phyloP scores from a whole-genome alignment of 2,113 vertebrate genomes.

The Bubo blakistoni region DNA sequence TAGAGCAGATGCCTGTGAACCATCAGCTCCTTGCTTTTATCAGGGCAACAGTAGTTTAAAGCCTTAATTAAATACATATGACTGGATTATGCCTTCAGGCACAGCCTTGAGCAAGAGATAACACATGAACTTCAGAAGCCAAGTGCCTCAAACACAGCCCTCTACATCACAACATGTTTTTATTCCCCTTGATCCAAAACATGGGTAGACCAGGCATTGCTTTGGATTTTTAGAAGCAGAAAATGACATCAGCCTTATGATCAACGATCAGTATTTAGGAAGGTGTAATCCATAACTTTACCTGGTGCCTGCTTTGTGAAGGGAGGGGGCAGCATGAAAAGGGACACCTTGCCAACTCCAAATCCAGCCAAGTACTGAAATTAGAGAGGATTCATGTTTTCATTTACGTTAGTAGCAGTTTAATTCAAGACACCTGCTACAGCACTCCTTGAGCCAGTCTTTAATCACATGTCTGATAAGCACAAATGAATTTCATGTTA shows the following conservation, averaged over 20 bases:
- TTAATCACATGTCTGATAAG: background rate
- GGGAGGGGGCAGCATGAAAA: background rate
- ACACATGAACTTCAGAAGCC: background rate
- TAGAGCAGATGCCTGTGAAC: background rate
- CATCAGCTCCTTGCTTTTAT: background rate
- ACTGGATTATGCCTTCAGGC: background rate
- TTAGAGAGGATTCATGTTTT: background rate
- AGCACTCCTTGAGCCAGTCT: background rate
- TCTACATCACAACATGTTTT: background rate
- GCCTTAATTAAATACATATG: slow-evolving; percentile 17
- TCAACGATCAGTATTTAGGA: background rate
- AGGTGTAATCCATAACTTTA: background rate
- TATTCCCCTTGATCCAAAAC: background rate
- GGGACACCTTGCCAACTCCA: background rate
- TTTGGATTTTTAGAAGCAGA: background rate
- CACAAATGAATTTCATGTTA: background rate
- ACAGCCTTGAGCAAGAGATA: background rate
- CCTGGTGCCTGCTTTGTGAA: background rate
- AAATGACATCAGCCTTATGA: background rate
- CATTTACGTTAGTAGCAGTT: background rate
- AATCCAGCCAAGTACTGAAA: background rate
- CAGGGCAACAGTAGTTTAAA: background rate
- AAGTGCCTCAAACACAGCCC: background rate
- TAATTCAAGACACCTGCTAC: background rate
- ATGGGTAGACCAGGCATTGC: background rate